Evolutionary conservation across 2,888 invertebrate genomes (phyloP), one percentile per base, ranked within the genome.

Genomic region (Omphaloscelis lunosa): DNA sequence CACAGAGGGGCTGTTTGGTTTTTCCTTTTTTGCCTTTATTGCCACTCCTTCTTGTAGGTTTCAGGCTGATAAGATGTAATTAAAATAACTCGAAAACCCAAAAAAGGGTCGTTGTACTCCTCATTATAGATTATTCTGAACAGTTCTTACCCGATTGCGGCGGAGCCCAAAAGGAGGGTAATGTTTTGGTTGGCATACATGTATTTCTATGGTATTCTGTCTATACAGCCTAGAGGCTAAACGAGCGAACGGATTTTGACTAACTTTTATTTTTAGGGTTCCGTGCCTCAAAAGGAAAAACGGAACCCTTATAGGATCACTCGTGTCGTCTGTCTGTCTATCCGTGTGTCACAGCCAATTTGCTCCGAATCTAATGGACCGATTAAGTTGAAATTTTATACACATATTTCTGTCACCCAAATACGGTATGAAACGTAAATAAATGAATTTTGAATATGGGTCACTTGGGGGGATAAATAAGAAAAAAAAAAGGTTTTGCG

Each of bases 1-100:
- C 6, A 20, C 58, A 83, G 66, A 77, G 0, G 17, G 27, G 12
- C 23, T 17, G 5, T n/a, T 20, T 0, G 23, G 1, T 58, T 58
- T 34, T 27, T 3, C 20, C 0, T 39, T 58, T 72, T 48, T 15
- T 77, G 53, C 76, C 81, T 72, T 48, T 63, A 53, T 53, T 68
- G 27, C 1, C 1, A 9, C 53, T 29, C 11, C 75, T 41, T 78
- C 78, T 27, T 45, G 27, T 29, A 78, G 51, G 23, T 39, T 29
- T 41, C 41, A 29, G 61, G 20, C 23, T 29, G 27, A 2, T 39
- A 53, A 72, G 27, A 39, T 58, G 27, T 20, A 12, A 39, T 69
- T 39, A 39, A 68, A 56, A 56, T n/a, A 56, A 39, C 17, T 56
- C 4, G 39, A 34, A 59, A n/a, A n/a, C 34, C n/a, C 68, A 68